Evolutionary conservation across 2,797 vertebrate genomes (phyloP).

Genomic region (Darevskia mixta): DNA sequence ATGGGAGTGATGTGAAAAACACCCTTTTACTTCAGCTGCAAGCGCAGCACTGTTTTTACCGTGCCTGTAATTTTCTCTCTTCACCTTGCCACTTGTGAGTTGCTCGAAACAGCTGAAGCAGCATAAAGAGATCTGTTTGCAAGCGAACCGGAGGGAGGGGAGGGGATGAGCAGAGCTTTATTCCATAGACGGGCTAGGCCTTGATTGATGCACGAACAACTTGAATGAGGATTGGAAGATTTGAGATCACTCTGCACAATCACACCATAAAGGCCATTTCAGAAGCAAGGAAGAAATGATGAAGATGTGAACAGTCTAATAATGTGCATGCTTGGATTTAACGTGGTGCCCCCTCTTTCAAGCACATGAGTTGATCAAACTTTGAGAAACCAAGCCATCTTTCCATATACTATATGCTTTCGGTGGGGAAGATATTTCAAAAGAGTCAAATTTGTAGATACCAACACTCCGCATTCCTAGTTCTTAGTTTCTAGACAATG

Average conservation of each 20-base stretch:
- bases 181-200: background rate
- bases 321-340: background rate
- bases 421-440: background rate
- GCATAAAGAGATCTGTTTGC: constrained; percentile 7
- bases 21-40: background rate
- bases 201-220: background rate
- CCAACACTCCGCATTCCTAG: background rate
- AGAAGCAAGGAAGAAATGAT: background rate
- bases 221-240: background rate
- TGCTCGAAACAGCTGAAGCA: constrained; percentile 7
- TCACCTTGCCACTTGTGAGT: constrained; percentile 29
- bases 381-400: background rate
- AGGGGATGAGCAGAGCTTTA: background rate
- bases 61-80: constrained; percentile 4
- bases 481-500: background rate
- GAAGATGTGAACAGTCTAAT: constrained; percentile 15
- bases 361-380: background rate
- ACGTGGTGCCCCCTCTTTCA: background rate
- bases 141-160: background rate
- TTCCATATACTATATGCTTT: background rate
- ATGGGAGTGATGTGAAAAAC: constrained; percentile 8
- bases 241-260: background rate
- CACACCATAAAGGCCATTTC: background rate
- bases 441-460: background rate
- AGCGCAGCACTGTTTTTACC: background rate